A percentile compares a stretch with the other conserved stretches of the same genome.
Conservation (phyloP, 2,113 vertebrate species). For the Catharus minimus region DNA sequence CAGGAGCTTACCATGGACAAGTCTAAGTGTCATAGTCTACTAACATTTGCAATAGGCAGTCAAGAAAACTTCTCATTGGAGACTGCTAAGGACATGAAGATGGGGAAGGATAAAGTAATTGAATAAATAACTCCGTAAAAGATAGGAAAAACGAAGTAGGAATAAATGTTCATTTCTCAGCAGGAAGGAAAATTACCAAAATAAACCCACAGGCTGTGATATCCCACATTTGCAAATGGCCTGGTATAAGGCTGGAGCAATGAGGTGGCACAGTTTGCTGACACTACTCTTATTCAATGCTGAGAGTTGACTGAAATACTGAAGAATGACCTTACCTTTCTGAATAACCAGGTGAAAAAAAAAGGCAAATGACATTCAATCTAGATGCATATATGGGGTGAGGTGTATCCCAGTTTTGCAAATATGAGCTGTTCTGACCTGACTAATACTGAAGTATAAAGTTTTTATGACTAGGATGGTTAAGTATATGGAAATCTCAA, state of each 20-base stretch:
- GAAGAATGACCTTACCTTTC: background rate
- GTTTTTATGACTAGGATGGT: background rate
- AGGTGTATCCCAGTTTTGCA: background rate
- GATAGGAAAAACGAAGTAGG: background rate
- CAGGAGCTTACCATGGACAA: background rate
- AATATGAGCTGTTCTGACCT: background rate
- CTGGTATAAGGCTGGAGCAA: background rate
- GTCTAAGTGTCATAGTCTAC: background rate
- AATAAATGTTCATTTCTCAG: background rate
- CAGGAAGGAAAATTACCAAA: background rate
- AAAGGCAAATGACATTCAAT: background rate
- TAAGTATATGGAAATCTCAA: background rate
- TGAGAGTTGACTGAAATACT: background rate
- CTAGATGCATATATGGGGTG: fast-evolving
- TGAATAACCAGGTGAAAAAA: background rate
- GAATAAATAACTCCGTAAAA: background rate
- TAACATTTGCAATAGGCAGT: background rate
- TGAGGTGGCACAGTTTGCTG: background rate
- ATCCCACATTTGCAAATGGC: background rate
- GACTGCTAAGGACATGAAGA: background rate
- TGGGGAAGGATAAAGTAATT: background rate
- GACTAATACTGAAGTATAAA: background rate
- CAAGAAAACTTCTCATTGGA: background rate
- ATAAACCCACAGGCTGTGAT: background rate
- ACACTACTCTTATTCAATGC: background rate